Percentiles rank a stretch among this genome's conserved stretches.
These are phyloP conservation scores for Lepus americanus DNA, from an alignment of 2,113 vertebrate species.

Conservation along the genomic window DNA sequence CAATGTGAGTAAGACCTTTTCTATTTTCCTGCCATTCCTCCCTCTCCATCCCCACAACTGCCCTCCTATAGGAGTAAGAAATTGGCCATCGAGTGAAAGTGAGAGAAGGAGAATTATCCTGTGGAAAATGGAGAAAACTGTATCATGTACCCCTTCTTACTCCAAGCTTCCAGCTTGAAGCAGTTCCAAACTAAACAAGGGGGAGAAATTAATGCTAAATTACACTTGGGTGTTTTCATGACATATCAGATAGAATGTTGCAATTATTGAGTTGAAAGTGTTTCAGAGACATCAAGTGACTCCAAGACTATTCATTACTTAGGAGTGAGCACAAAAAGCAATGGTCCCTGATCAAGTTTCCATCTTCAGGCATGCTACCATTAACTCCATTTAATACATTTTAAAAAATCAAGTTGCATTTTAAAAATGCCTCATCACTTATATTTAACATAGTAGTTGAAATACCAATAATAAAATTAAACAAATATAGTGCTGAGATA, in stretches of 20 bases:
- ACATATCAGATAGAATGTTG: background rate
- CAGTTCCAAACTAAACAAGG: background rate
- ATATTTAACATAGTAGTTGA: background rate
- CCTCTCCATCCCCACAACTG: background rate
- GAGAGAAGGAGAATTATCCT: background rate
- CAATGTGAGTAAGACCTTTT: background rate
- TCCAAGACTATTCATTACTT: background rate
- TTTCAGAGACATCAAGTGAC: background rate
- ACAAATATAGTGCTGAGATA: slow-evolving; percentile 33
- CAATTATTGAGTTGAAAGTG: background rate
- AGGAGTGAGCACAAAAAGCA: slow-evolving; percentile 8
- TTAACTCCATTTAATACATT: background rate
- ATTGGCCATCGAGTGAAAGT: background rate
- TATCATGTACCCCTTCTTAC: background rate
- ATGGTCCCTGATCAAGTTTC: background rate
- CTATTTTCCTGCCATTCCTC: background rate
- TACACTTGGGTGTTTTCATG: background rate
- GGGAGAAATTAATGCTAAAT: background rate
- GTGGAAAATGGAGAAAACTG: background rate
- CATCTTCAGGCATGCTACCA: background rate
- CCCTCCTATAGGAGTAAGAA: background rate
- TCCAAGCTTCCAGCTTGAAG: background rate
- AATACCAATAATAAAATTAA: background rate
- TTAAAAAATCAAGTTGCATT: background rate
- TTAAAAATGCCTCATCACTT: background rate